phyloP scores from a whole-genome alignment of 1,140 invertebrate genomes.

The Lasioglossum albipes region DNA sequence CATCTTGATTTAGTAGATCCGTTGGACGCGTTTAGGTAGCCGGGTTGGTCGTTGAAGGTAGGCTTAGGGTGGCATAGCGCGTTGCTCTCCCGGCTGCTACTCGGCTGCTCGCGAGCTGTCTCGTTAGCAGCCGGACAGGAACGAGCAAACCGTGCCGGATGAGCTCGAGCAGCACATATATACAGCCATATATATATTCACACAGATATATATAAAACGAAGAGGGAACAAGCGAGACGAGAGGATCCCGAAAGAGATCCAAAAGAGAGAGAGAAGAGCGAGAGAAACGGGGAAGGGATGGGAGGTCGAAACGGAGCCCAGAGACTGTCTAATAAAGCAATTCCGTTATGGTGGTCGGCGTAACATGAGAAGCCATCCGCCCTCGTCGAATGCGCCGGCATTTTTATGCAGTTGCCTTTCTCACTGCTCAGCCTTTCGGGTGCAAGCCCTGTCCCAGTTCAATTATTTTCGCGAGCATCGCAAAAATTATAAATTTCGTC shows the following conservation, averaged over 20 bases:
- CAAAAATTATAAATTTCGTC: too few species aligned
- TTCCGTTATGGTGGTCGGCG: slow-evolving; percentile 76
- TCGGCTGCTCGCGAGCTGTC: slow-evolving; percentile 71
- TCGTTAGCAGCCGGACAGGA: slow-evolving; percentile 75
- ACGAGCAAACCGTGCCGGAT: slow-evolving; percentile 52
- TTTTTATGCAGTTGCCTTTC: slow-evolving; percentile 66
- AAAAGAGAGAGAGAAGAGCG: not conserved
- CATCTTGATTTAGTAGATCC: slow-evolving; percentile 80
- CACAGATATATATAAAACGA: too few species aligned
- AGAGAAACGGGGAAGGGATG: not conserved
- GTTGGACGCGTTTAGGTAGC: slow-evolving; percentile 72
- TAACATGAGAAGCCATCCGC: slow-evolving; percentile 78
- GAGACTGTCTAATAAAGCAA: slow-evolving; percentile 77
- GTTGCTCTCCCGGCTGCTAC: slow-evolving; percentile 62
- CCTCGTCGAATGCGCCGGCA: slow-evolving; percentile 62
- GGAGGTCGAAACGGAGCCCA: slow-evolving; percentile 14
- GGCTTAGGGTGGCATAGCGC: slow-evolving; percentile 65
- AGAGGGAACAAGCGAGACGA: too few species aligned
- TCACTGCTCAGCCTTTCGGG: too few species aligned
- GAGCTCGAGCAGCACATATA: slow-evolving; percentile 15
- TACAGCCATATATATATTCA: too few species aligned
- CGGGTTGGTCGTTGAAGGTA: slow-evolving; percentile 63
- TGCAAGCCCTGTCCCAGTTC: too few species aligned
- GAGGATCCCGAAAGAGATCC: not conserved
- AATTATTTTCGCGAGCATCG: too few species aligned